Evolutionary conservation across 2,888 invertebrate species (phyloP).

Genomic region (Spodoptera picta): DNA sequence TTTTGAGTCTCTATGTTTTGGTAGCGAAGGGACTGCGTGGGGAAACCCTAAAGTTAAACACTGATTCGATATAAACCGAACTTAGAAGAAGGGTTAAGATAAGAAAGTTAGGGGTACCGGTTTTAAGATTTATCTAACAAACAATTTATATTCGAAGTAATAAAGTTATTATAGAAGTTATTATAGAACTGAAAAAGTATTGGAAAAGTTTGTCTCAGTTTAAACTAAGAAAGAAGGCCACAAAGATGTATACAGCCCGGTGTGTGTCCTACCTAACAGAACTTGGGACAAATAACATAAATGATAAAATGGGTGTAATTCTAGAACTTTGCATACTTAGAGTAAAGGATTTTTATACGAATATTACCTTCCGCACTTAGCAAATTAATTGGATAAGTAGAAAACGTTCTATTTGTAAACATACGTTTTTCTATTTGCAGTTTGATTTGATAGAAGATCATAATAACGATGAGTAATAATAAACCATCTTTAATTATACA

Average conservation of each 20-base stretch:
- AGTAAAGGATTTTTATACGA: too few species aligned
- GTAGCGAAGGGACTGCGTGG: constrained; percentile 12
- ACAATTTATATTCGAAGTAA: too few species aligned
- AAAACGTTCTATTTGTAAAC: constrained; percentile 7
- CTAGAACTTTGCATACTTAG: too few species aligned
- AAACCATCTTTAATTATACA: constrained; percentile 25
- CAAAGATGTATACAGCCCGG: too few species aligned
- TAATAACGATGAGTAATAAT: constrained; percentile 31
- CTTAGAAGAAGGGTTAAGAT: not conserved
- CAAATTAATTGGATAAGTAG: not conserved
- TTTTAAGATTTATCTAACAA: too few species aligned
- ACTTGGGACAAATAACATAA: too few species aligned
- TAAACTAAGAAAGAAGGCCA: too few species aligned
- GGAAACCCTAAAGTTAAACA: constrained; percentile 11
- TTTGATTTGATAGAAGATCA: not conserved
- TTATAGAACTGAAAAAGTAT: too few species aligned
- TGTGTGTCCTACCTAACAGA: too few species aligned
- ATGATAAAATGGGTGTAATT: too few species aligned
- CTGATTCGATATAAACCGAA: constrained; percentile 24
- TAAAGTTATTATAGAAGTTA: too few species aligned
- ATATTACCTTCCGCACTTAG: not conserved
- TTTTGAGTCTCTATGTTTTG: constrained; percentile 40
- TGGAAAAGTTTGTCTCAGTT: too few species aligned
- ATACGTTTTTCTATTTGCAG: constrained; percentile 11
- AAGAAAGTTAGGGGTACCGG: constrained; percentile 3